Base-by-base conservation (phyloP, 1,140 invertebrate species). In the Temnothorax nylanderi region DNA sequence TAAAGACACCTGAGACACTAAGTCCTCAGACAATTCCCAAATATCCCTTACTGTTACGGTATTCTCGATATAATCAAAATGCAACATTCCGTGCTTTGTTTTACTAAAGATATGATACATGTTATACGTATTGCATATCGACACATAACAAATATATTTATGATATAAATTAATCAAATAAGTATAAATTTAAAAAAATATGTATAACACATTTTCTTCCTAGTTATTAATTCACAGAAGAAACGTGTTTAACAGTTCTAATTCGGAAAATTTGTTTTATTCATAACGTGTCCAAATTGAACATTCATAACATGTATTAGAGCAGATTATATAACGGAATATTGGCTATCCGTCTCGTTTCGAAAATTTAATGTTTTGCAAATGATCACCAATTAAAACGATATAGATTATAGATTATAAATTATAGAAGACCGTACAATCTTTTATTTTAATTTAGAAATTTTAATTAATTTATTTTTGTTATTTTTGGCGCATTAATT, bases 31-130 rank as follows among this genome's bases (percentile, higher is more conserved):
- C 71, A 60, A 84, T 32, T 60, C 26, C 13, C 80, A 54, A 74
- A 56, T 72, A 71, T 81, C 26, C 78, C 13, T 60, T 44, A 82
- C 60, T 62, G 51, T 54, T 54, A 4, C 32, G 37, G 74, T 58
- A 74, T 60, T 82, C 54, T 60, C 60, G 26, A 65, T 51, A 7
- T 49, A 65, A 11, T 16, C 41, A n/a, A 54, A 41, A 82, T 49
- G 32, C 2, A 58, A 10, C n/a, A 44, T 74, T 47, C 26, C 16
- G 1, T 3, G 0, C 16, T 18, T 26, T 60, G 47, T 60, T 8
- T 58, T 56, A 21, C 11, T 58, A 41, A 41, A 41, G 0, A 65
- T 21, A 37, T 44, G 3, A 32, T 77, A 44, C 26, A n/a, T n/a
- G 3, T n/a, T 47, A 47, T 11, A 11, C 13, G 4, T 64, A 67